A percentile compares a stretch with the other conserved stretches of the same genome.
phyloP scores from a whole-genome alignment of 2,797 vertebrate genomes.

The Crax fasciolata region DNA sequence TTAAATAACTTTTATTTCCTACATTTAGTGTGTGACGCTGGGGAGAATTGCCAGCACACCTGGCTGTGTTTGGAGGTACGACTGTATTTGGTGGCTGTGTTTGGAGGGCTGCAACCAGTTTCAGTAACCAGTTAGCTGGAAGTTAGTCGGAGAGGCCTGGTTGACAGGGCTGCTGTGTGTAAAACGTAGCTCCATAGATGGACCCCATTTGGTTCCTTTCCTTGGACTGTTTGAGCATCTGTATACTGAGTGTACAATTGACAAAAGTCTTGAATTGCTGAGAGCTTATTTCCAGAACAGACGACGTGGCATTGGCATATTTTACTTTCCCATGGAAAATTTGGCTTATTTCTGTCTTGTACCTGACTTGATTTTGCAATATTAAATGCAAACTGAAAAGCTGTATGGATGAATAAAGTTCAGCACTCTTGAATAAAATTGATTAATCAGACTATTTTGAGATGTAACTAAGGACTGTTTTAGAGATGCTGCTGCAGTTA shows the following conservation, averaged over 20 bases:
- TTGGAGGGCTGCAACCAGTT: neutral
- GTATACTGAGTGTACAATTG: neutral
- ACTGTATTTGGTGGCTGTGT: too few relatives aligned
- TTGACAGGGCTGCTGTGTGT: neutral
- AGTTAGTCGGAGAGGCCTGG: neutral
- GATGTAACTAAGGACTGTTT: neutral
- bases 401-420: neutral
- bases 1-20: neutral
- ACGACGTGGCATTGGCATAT: neutral
- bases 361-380: neutral
- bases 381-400: slow-evolving; percentile 1
- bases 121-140: neutral
- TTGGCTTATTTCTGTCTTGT: neutral
- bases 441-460: slow-evolving; percentile 50
- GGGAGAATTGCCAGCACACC: neutral
- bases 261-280: neutral
- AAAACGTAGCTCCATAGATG: neutral
- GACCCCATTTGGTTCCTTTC: neutral
- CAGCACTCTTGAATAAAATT: neutral
- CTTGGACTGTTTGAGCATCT: neutral
- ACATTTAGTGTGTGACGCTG: neutral
- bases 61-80: neutral
- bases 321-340: neutral
- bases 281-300: neutral
- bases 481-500: slow-evolving; percentile 10